Conservation (phyloP, 2,888 invertebrate genomes). For the Masnerella sp. region DNA sequence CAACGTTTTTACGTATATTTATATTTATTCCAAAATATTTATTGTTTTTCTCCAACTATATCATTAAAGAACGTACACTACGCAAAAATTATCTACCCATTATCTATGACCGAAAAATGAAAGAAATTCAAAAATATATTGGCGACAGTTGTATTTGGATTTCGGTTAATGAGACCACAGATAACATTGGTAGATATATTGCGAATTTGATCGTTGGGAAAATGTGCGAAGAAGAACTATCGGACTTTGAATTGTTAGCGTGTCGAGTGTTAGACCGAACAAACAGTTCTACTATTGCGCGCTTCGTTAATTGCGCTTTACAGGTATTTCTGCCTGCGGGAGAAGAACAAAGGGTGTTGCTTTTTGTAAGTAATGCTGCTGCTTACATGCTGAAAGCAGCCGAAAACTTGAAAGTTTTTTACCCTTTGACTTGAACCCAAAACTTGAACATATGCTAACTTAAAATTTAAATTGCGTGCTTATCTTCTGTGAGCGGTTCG, state of each 20-base stretch:
- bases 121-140: neutral
- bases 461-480: no score
- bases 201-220: conserved; percentile 2
- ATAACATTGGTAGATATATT: neutral
- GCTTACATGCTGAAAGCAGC: conserved; percentile 64
- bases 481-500: no score
- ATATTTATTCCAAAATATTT: no score
- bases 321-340: conserved; percentile 33
- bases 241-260: conserved; percentile 18
- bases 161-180: neutral
- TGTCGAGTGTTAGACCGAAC: conserved; percentile 36
- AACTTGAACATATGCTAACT: no score
- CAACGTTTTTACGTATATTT: no score
- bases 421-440: no score
- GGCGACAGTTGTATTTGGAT: neutral
- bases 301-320: conserved; percentile 28
- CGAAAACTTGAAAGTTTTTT: conserved; percentile 61
- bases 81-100: neutral
- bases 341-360: neutral
- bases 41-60: no score
- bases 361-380: conserved; percentile 42
- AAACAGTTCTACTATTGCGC: conserved; percentile 27
- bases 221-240: conserved; percentile 4
- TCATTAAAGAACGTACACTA: neutral
- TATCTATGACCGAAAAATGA: neutral